Conservation (phyloP, 2,888 invertebrate genomes). For the Dinocampus coccinellae region DNA sequence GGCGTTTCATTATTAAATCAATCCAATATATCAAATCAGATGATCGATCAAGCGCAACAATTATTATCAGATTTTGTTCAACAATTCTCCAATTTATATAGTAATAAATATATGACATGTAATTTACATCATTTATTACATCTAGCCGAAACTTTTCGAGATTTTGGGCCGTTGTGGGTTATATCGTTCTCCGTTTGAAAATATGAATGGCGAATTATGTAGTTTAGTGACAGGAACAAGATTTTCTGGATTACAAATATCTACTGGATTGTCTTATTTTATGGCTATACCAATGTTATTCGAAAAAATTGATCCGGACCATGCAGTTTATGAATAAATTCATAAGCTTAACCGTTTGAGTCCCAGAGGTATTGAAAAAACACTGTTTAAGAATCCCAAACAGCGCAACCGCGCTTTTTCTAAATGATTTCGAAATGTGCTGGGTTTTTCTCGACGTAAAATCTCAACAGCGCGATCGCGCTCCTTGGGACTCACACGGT, state of each 20-base stretch:
- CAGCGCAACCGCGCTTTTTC: too few relatives aligned
- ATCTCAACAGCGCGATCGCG: too few relatives aligned
- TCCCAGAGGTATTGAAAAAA: too few relatives aligned
- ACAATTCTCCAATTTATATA: conserved; percentile 30
- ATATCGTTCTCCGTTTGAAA: conserved; percentile 35
- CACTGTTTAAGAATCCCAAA: too few relatives aligned
- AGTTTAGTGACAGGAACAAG: conserved; percentile 28
- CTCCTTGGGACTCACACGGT: too few relatives aligned
- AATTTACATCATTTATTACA: conserved; percentile 38
- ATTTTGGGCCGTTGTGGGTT: conserved; percentile 35
- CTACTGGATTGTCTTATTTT: too few relatives aligned
- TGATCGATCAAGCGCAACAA: conserved; percentile 28
- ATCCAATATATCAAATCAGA: conserved; percentile 35
- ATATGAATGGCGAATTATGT: conserved; percentile 31
- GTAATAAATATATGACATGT: conserved; percentile 17
- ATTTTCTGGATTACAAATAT: conserved; percentile 28
- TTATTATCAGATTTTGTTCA: conserved; percentile 24
- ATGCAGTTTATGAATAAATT: too few relatives aligned
- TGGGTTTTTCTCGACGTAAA: too few relatives aligned
- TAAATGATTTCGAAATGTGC: too few relatives aligned
- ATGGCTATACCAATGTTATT: too few relatives aligned
- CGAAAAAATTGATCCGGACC: too few relatives aligned
- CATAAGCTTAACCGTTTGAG: too few relatives aligned
- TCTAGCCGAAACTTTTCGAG: conserved; percentile 27
- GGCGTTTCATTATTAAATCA: conserved; percentile 40